A percentile compares a stretch with the other conserved stretches of the same genome.
phyloP scores from a whole-genome alignment of 2,113 vertebrate genomes.

The Desmodus rotundus region DNA sequence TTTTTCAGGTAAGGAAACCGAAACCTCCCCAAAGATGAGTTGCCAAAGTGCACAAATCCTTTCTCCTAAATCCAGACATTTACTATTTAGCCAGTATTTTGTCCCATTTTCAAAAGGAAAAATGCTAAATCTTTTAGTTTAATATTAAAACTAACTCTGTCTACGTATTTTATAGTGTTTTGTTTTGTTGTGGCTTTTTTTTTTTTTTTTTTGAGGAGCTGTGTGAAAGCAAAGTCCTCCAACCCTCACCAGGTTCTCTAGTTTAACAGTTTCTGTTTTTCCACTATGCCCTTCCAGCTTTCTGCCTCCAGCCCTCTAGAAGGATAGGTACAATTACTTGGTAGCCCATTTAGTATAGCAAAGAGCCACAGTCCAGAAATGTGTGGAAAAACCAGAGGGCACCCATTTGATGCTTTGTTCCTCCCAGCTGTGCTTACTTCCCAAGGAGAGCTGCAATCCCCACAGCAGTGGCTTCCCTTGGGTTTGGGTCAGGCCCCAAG shows the following conservation, averaged over 20 bases:
- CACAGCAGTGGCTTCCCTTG: background rate
- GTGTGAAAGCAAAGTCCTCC: background rate
- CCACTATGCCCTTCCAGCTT: conserved; percentile 40
- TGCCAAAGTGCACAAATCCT: background rate
- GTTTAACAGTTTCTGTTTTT: conserved; percentile 46
- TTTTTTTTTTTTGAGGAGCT: background rate
- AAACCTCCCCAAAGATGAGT: background rate
- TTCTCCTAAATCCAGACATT: background rate
- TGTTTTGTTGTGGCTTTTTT: too few relatives aligned
- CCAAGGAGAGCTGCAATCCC: conserved; percentile 26
- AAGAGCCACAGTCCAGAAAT: conserved; percentile 63
- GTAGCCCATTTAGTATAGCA: conserved; percentile 67
- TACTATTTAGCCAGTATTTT: background rate
- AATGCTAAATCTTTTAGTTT: conserved; percentile 22
- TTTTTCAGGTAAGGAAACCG: conserved; percentile 27
- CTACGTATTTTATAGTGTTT: background rate
- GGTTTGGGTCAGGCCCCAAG: background rate
- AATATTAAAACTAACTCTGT: background rate
- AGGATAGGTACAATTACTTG: conserved; percentile 61
- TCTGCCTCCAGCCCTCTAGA: conserved; percentile 32
- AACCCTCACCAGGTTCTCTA: background rate
- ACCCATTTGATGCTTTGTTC: conserved; percentile 61
- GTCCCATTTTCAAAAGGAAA: background rate
- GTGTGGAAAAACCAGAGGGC: conserved; percentile 51
- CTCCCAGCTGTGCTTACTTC: conserved; percentile 60